Conservation (phyloP, 2,888 invertebrate species). For the Dynastes hyllus region DNA sequence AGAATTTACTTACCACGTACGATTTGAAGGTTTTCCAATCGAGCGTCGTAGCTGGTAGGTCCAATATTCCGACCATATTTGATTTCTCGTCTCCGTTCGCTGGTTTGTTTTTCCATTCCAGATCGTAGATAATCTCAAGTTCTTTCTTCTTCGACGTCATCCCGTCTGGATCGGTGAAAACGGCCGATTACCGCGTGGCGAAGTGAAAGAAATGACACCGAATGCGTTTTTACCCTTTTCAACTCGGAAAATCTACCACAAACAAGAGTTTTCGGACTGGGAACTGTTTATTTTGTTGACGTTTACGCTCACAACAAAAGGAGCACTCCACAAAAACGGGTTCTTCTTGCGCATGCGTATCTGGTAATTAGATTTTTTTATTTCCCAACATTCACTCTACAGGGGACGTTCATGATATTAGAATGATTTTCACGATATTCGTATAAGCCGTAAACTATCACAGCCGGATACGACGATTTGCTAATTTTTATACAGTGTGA, state of each 20-base stretch:
- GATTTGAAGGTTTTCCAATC: slow-evolving; percentile 71
- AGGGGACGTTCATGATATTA: too few species aligned
- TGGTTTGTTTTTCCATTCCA: slow-evolving; percentile 69
- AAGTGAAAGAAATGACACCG: neutral
- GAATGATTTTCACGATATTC: too few species aligned
- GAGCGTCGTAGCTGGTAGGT: slow-evolving; percentile 69
- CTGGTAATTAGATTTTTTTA: too few species aligned
- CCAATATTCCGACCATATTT: slow-evolving; percentile 70
- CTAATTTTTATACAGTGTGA: too few species aligned
- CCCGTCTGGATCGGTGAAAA: neutral
- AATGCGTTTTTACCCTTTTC: neutral
- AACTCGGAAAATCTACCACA: neutral
- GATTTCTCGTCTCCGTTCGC: slow-evolving; percentile 66
- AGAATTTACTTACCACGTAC: slow-evolving; percentile 67
- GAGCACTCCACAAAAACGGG: too few species aligned
- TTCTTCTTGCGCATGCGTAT: too few species aligned
- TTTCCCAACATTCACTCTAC: too few species aligned
- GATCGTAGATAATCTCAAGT: slow-evolving; percentile 69
- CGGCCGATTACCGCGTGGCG: neutral
- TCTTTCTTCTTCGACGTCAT: slow-evolving; percentile 63
- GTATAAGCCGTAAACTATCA: too few species aligned
- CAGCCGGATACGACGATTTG: too few species aligned
- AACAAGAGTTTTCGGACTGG: too few species aligned
- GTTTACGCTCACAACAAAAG: too few species aligned
- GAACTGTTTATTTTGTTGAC: too few species aligned